Evolutionary conservation across 1,140 invertebrate species (phyloP).

Genomic region (Ladona fulva): DNA sequence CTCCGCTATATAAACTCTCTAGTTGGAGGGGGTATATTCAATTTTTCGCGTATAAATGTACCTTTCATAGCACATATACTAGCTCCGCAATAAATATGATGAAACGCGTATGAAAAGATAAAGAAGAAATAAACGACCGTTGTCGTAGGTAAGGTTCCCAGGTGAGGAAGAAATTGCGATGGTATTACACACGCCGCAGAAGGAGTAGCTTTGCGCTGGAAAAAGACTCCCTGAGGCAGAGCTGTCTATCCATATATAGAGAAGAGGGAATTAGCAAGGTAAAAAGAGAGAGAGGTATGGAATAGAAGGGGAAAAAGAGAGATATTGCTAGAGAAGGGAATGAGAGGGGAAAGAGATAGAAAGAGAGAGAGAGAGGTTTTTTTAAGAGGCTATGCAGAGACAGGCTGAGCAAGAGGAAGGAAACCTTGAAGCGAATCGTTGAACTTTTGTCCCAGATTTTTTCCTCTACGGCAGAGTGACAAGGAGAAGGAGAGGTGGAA

Average conservation of each 20-base stretch:
- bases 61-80: no score
- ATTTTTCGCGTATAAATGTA: no score
- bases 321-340: neutral
- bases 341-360: neutral
- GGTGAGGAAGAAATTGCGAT: neutral
- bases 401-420: conserved; percentile 1
- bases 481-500: neutral
- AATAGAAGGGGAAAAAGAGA: neutral
- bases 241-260: neutral
- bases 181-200: conserved; percentile 1
- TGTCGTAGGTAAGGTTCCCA: neutral
- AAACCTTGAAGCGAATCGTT: conserved; percentile 5
- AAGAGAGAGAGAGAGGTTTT: neutral
- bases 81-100: no score
- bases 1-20: no score
- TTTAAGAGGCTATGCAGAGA: neutral
- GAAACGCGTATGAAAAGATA: no score
- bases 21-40: no score
- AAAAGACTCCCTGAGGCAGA: neutral
- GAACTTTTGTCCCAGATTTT: conserved; percentile 1
- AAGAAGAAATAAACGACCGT: no score
- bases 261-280: neutral
- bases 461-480: neutral
- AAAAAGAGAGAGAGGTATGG: neutral
- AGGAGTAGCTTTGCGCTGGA: neutral